Evolutionary conservation across 2,888 invertebrate species (phyloP).

Genomic region (Orchesella flavescens): DNA sequence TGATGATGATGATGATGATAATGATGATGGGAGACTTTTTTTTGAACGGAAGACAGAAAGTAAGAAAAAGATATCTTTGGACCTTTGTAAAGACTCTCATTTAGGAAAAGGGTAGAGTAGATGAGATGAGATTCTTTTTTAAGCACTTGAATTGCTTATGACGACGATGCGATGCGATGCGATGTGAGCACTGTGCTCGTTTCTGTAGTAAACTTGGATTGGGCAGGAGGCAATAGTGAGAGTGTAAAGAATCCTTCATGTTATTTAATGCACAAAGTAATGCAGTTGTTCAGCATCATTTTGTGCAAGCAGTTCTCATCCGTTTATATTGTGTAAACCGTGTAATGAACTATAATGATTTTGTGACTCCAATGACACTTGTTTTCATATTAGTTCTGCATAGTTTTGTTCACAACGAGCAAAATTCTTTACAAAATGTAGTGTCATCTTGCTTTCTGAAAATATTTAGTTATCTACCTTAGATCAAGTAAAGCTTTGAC

Average conservation of each 20-base stretch:
- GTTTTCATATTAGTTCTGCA: slow-evolving; percentile 12
- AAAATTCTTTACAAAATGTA: too few species aligned
- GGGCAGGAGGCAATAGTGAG: background rate
- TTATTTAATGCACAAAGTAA: too few species aligned
- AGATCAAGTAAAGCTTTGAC: too few species aligned
- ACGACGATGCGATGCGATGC: too few species aligned
- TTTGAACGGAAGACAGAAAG: background rate
- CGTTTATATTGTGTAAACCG: background rate
- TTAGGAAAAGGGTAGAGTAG: too few species aligned
- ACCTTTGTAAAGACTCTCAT: background rate
- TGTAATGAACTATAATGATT: slow-evolving; percentile 20
- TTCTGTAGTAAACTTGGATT: background rate
- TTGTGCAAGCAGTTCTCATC: background rate
- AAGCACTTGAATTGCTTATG: too few species aligned
- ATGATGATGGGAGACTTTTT: background rate
- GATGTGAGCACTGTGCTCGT: too few species aligned
- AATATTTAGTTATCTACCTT: too few species aligned
- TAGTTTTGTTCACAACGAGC: background rate
- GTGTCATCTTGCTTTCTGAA: background rate
- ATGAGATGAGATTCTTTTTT: too few species aligned
- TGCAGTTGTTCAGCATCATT: background rate
- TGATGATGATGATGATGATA: too few species aligned
- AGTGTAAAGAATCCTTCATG: background rate
- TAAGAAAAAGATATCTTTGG: background rate
- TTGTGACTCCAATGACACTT: slow-evolving; percentile 20